Base-by-base conservation (phyloP, 2,888 invertebrate genomes). In the Orgyia antiqua region DNA sequence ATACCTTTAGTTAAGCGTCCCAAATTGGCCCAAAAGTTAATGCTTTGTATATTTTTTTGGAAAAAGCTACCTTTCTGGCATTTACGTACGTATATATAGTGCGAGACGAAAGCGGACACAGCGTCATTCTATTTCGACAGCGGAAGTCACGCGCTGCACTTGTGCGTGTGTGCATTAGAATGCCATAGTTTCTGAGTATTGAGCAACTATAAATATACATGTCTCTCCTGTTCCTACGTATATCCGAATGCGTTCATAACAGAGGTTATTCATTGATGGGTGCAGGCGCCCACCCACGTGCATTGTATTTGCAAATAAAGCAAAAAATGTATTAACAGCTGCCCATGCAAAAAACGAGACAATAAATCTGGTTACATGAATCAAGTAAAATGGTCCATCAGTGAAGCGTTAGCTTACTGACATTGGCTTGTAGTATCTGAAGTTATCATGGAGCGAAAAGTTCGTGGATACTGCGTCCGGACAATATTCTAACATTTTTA, bases 41-140 rank as follows among this genome's bases (percentile, higher is more conserved):
- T n/a, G n/a, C n/a, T n/a, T n/a, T n/a, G n/a, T n/a, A n/a, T n/a
- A n/a, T n/a, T n/a, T 20, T 27, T 25, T 10, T 27, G 10, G 10
- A 30, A n/a, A 24, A 17, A 39, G 37, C 43, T 31, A 31, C 24
- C 21, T 39, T 44, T 48, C 43, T 41, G 1, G 35, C 42, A 44
- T 45, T 18, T 8, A 37, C 28, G 37, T 34, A 35, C 36, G 29
- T 28, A 23, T n/a, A n/a, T n/a, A n/a, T n/a, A 33, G 25, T 34
- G 33, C n/a, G 48, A 53, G 49, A 53, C 51, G 54, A 58, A 57
- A 52, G 62, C 58, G 51, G 47, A n/a, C n/a, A n/a, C n/a, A n/a
- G n/a, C n/a, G n/a, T n/a, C n/a, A n/a, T n/a, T 74, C 73, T 73
- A 76, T 77, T 77, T 80, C 58, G 66, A 70, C 67, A 67, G 43